Conservation (phyloP, 1,140 invertebrate genomes). For the Berghia stephanieae region DNA sequence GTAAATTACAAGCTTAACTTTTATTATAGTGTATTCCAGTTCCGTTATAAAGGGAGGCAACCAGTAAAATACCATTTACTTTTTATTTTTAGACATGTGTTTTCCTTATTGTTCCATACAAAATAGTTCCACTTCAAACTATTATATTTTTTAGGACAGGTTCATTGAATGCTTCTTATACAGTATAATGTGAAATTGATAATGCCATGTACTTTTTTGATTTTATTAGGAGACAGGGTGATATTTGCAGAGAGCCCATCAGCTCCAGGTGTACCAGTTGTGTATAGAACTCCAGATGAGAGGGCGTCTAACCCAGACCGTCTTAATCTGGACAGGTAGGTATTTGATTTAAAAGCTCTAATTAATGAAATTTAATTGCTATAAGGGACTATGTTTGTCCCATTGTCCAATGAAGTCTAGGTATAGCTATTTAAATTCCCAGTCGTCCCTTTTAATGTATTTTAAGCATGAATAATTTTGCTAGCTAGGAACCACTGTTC, state of each 20-base stretch:
- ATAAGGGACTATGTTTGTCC: too few relatives aligned
- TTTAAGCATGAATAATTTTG: too few relatives aligned
- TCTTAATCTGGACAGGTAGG: slow-evolving; percentile 65
- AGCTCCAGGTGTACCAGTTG: slow-evolving; percentile 62
- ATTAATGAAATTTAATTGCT: too few relatives aligned
- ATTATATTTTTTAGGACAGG: too few relatives aligned
- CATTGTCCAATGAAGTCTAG: too few relatives aligned
- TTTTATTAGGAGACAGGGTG: slow-evolving; percentile 61
- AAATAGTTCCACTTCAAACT: too few relatives aligned
- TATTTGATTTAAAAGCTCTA: not conserved
- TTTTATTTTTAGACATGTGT: slow-evolving; percentile 13
- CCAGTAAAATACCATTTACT: not conserved
- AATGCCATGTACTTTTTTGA: not conserved
- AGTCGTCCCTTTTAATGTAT: too few relatives aligned
- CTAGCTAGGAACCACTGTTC: too few relatives aligned
- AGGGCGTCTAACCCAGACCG: slow-evolving; percentile 63
- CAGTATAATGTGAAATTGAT: not conserved
- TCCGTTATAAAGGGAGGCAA: not conserved
- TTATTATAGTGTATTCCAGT: too few relatives aligned
- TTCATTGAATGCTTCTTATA: too few relatives aligned
- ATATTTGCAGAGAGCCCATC: slow-evolving; percentile 64
- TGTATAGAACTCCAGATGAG: slow-evolving; percentile 64
- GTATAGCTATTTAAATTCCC: too few relatives aligned
- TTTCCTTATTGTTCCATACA: not conserved
- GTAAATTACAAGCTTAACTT: too few relatives aligned